Conservation (phyloP, 2,113 vertebrate genomes). For the Pachypanchax playfairii region DNA sequence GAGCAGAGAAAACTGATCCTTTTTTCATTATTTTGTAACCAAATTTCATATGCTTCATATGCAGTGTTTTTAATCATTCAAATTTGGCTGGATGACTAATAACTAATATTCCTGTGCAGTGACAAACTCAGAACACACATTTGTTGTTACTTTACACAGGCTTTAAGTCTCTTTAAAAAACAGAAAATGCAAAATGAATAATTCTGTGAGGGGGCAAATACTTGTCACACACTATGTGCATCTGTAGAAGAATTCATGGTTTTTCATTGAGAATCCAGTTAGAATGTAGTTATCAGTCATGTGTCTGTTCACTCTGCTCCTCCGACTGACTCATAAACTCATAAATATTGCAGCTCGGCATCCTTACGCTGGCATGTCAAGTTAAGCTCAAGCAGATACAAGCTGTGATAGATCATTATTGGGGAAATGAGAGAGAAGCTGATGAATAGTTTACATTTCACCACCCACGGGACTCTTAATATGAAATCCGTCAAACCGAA, state of each 20-base stretch:
- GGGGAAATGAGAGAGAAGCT: slow-evolving; percentile 49
- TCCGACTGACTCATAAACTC: slow-evolving; percentile 42
- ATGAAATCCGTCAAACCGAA: slow-evolving; percentile 47
- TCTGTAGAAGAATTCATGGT: slow-evolving; percentile 20
- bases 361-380: slow-evolving; percentile 39
- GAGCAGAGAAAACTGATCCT: too few relatives aligned
- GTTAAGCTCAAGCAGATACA: slow-evolving; percentile 50
- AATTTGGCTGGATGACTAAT: too few relatives aligned
- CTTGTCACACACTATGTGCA: too few relatives aligned
- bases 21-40: too few relatives aligned
- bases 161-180: too few relatives aligned
- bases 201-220: too few relatives aligned
- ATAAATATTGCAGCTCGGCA: slow-evolving; percentile 50
- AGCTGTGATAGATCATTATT: slow-evolving; percentile 62
- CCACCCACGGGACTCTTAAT: slow-evolving; percentile 43
- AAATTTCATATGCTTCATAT: too few relatives aligned
- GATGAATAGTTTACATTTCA: slow-evolving; percentile 56
- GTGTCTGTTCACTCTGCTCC: slow-evolving; percentile 35
- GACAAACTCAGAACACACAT: too few relatives aligned
- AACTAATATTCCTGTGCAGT: too few relatives aligned
- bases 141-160: too few relatives aligned
- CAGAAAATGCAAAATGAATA: too few relatives aligned
- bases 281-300: slow-evolving; percentile 50
- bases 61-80: too few relatives aligned
- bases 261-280: slow-evolving; percentile 26